These are phyloP conservation scores for Asteroscopus sphinx DNA, from an alignment of 2,888 invertebrate genomes.

Conservation along the genomic window DNA sequence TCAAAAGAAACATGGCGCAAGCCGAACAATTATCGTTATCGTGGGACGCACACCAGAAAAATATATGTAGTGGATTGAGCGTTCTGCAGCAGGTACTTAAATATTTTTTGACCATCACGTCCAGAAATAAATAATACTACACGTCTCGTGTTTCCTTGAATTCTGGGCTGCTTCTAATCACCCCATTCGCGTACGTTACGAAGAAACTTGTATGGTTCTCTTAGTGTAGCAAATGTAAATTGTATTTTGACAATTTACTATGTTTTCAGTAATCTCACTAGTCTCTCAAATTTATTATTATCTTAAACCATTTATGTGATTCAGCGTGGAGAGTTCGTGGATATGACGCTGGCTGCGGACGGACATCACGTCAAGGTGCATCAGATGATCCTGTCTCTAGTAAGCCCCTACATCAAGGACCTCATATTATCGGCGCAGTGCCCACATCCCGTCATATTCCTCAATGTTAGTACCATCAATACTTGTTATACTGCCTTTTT, in stretches of 20 bases:
- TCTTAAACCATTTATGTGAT: too few species aligned
- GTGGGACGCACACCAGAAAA: slow-evolving; percentile 76
- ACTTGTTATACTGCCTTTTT: not conserved
- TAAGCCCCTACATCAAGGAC: slow-evolving; percentile 84
- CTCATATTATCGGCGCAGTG: slow-evolving; percentile 78
- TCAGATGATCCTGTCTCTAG: slow-evolving; percentile 80
- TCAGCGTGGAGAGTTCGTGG: slow-evolving; percentile 85
- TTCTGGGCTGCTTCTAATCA: too few species aligned
- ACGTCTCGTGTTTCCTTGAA: too few species aligned
- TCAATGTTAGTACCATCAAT: slow-evolving; percentile 77
- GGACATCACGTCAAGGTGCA: slow-evolving; percentile 85
- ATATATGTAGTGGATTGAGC: slow-evolving; percentile 78
- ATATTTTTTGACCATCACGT: not conserved
- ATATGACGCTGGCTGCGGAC: slow-evolving; percentile 86
- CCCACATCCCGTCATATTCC: slow-evolving; percentile 82
- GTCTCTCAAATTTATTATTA: too few species aligned
- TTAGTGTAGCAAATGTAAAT: too few species aligned
- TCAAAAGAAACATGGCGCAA: slow-evolving; percentile 57
- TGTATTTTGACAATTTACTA: not conserved
- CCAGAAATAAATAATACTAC: not conserved
- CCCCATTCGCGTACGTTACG: too few species aligned
- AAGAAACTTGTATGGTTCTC: too few species aligned
- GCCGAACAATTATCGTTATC: slow-evolving; percentile 68
- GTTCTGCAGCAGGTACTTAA: slow-evolving; percentile 74
- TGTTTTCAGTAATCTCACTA: too few species aligned